Evolutionary conservation across 2,797 vertebrate genomes (phyloP), one percentile per base, ranked within the genome.

Genomic region (Molossus alvarezi): DNA sequence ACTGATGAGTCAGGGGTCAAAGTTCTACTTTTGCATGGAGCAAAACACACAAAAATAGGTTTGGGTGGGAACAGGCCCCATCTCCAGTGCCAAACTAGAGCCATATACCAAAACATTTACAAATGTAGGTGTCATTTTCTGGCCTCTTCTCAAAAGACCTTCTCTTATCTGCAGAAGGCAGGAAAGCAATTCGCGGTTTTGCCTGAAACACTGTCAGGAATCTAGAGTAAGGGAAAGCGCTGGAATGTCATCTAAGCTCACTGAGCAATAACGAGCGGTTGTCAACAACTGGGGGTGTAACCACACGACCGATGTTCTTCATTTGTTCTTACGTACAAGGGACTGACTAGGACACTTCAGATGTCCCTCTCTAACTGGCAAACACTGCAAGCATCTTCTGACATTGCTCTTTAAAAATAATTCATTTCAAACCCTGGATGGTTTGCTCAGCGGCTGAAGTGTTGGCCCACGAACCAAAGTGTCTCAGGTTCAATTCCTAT

Each of bases 281-380:
- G 93, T 81, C 73, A 73, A 93, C 80, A 97, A 97, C 0, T 65
- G 72, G 95, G 83, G 97, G 53, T 57, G 97, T 94, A 76, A 95
- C 65, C 92, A 95, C 37, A 87, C 73, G 93, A 97, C 96, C 85
- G 95, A 95, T 37, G 60, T 80, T 95, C 88, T 95, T 97, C 80
- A 20, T 85, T 92, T 92, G 64, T 79, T n/a, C 58, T 96, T 83
- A 92, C 20, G 5, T 65, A 80, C 25, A 33, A 96, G 73, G 90
- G 65, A 10, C 41, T 76, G 23, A 82, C 51, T 53, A 18, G 41
- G 85, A 91, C 87, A 51, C 25, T 90, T 94, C 64, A 51, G 33
- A 96, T 72, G 90, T 76, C 89, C 94, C 95, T 97, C 95, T 96
- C 65, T 82, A 91, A 72, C 82, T 0, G 76, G 85, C 92, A 98